Conservation (phyloP, 2,888 invertebrate species). For the Callimorpha dominula region DNA sequence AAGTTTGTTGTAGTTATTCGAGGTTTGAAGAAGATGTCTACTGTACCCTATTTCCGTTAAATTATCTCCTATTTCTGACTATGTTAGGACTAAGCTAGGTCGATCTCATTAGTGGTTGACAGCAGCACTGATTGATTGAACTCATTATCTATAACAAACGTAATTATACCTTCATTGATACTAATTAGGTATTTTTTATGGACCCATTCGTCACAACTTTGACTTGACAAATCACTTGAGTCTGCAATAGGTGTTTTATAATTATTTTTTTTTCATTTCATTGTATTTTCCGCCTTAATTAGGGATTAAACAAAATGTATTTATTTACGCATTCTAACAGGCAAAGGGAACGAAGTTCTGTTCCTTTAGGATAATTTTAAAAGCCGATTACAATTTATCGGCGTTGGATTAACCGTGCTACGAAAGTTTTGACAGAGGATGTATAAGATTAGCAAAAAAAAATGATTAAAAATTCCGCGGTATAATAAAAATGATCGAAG, state of each 20-base stretch:
- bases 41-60: too few relatives aligned
- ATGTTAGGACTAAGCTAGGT: too few relatives aligned
- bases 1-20: too few relatives aligned
- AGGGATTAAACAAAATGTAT: not conserved
- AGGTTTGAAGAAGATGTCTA: not conserved
- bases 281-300: not conserved
- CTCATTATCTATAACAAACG: too few relatives aligned
- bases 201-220: not conserved
- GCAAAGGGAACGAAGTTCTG: conserved; percentile 6
- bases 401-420: conserved; percentile 9
- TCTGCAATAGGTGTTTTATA: not conserved
- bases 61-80: too few relatives aligned
- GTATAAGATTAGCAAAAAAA: not conserved
- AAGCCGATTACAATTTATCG: conserved; percentile 23
- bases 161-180: too few relatives aligned
- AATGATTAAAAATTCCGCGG: not conserved
- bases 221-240: not conserved
- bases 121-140: too few relatives aligned
- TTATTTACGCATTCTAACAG: not conserved
- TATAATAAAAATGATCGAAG: not conserved
- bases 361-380: conserved; percentile 13
- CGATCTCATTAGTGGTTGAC: too few relatives aligned
- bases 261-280: not conserved
- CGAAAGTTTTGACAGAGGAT: conserved; percentile 1
- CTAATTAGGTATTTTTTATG: too few relatives aligned